phyloP scores from a whole-genome alignment of 92 coral and sea anemone genomes.

The Porites evermanni region DNA sequence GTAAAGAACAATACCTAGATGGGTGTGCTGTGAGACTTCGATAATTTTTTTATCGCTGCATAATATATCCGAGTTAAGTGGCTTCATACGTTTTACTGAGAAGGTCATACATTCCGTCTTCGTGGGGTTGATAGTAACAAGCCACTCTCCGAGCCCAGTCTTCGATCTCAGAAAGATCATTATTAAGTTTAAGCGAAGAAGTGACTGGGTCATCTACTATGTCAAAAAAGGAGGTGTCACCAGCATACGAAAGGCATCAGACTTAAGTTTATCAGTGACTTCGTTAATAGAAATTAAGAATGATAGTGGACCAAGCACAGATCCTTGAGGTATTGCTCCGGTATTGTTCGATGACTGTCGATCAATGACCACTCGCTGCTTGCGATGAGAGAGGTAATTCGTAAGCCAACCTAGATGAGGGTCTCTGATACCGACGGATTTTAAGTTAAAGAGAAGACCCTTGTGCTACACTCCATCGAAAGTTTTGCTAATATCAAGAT shows the following conservation, averaged over 20 bases:
- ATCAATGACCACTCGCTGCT: conserved; percentile 61
- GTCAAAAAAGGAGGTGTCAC: background rate
- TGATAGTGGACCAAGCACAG: conserved; percentile 50
- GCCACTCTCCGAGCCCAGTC: background rate
- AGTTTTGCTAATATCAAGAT: conserved; percentile 55
- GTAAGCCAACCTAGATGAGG: conserved; percentile 51
- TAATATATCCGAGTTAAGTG: background rate
- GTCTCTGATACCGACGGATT: background rate
- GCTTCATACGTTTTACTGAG: background rate
- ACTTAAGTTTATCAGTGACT: conserved; percentile 16
- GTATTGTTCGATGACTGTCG: conserved; percentile 34
- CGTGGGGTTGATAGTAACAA: background rate
- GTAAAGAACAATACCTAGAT: background rate
- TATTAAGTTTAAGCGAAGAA: background rate
- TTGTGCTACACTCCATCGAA: conserved; percentile 56
- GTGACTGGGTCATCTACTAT: background rate
- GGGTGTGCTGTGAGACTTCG: no score
- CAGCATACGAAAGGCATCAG: background rate
- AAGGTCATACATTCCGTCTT: background rate
- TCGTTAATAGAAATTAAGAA: conserved; percentile 56
- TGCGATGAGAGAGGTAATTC: conserved; percentile 54
- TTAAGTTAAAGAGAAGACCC: conserved; percentile 24
- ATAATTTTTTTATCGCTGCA: background rate
- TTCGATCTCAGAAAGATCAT: background rate
- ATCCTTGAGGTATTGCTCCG: conserved; percentile 28